Percentiles rank a stretch among this genome's conserved stretches.
These are phyloP conservation scores for Oasisia sp. DNA, from an alignment of 2,888 invertebrate species.

Conservation along the genomic window DNA sequence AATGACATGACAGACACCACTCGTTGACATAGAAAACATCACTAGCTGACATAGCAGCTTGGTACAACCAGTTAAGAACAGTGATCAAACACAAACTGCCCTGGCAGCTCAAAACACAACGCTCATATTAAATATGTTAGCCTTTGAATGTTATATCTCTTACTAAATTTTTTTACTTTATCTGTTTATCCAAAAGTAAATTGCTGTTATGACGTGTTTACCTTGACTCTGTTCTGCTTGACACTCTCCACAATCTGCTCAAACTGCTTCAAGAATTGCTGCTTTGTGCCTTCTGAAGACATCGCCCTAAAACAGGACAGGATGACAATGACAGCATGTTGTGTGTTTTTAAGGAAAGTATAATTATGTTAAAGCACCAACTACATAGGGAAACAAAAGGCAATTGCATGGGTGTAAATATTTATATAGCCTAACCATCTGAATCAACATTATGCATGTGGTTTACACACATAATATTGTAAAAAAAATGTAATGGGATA, in stretches of 20 bases:
- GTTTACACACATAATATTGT: too few relatives aligned
- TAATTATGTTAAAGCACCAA: too few relatives aligned
- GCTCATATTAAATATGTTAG: too few relatives aligned
- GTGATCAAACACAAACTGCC: too few relatives aligned
- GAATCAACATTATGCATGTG: too few relatives aligned
- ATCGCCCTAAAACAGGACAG: slow-evolving; percentile 75
- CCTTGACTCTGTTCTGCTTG: slow-evolving; percentile 85
- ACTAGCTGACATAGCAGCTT: neutral
- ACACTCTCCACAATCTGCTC: slow-evolving; percentile 90
- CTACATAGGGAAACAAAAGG: too few relatives aligned
- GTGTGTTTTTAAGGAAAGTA: too few relatives aligned
- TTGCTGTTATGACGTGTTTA: slow-evolving; percentile 59
- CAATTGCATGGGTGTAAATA: too few relatives aligned
- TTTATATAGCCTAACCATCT: too few relatives aligned
- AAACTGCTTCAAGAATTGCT: slow-evolving; percentile 90
- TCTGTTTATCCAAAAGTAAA: neutral
- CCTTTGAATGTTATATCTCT: neutral
- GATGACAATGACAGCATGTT: slow-evolving; percentile 29
- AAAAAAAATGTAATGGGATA: too few relatives aligned
- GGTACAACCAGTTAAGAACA: neutral
- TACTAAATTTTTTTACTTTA: neutral
- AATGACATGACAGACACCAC: neutral
- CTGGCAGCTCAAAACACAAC: too few relatives aligned
- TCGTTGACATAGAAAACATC: neutral
- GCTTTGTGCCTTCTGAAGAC: slow-evolving; percentile 80